phyloP scores from a whole-genome alignment of 2,797 vertebrate genomes.

The Cossypha heuglini region DNA sequence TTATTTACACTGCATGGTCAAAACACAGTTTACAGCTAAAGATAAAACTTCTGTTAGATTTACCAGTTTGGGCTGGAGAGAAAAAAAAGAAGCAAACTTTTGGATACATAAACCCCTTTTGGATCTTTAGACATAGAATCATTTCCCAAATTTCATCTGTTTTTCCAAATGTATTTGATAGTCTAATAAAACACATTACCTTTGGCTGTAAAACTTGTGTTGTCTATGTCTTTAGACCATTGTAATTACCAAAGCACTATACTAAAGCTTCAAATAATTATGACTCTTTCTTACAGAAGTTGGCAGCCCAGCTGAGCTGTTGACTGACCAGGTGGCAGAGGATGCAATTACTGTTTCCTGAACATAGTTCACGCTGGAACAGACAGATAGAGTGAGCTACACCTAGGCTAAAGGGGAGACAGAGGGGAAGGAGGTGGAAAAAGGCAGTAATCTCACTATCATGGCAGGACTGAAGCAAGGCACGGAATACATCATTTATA shows the following conservation, averaged over 20 bases:
- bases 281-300: slow-evolving; percentile 61
- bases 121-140: background rate
- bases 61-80: background rate
- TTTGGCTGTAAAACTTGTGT: background rate
- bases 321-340: too few relatives aligned
- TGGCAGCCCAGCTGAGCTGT: slow-evolving; percentile 65
- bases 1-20: background rate
- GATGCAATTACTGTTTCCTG: too few relatives aligned
- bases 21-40: background rate
- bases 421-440: too few relatives aligned
- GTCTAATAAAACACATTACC: background rate
- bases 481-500: too few relatives aligned
- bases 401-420: too few relatives aligned
- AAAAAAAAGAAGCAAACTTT: background rate
- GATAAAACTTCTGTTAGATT: background rate
- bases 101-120: background rate
- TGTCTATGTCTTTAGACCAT: background rate
- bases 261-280: background rate
- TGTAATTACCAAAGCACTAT: background rate
- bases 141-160: background rate
- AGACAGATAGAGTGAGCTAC: too few relatives aligned
- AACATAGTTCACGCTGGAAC: too few relatives aligned
- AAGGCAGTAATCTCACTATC: too few relatives aligned
- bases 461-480: too few relatives aligned
- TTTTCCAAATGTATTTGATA: background rate